Conservation (phyloP, 2,797 vertebrate genomes). For the Argentina silus region DNA sequence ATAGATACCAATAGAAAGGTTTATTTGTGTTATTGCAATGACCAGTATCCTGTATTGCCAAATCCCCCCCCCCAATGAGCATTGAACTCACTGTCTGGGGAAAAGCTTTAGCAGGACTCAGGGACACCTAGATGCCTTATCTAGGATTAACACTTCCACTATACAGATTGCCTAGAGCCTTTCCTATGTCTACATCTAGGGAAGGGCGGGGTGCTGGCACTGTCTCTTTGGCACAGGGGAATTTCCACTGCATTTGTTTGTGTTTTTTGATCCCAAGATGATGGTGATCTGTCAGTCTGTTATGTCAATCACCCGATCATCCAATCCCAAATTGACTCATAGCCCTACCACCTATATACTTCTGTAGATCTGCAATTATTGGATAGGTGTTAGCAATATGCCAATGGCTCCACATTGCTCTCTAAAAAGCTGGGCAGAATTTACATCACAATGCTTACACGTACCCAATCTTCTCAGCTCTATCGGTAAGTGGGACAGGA, state of each 20-base stretch:
- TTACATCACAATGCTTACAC: background rate
- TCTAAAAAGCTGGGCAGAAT: background rate
- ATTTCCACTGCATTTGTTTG: background rate
- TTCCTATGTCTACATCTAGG: slow-evolving; percentile 28
- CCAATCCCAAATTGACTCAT: background rate
- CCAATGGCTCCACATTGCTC: background rate
- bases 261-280: no score
- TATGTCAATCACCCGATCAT: background rate
- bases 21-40: no score
- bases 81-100: slow-evolving; percentile 24
- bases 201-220: no score
- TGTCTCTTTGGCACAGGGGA: no score
- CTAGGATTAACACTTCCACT: slow-evolving; percentile 57
- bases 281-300: background rate
- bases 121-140: slow-evolving; percentile 32
- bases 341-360: background rate
- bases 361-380: background rate
- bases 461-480: background rate
- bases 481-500: no score
- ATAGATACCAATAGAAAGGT: background rate
- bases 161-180: slow-evolving; percentile 37
- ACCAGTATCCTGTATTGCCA: no score
- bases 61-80: slow-evolving; percentile 5
- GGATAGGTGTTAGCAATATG: background rate
- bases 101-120: slow-evolving; percentile 43